A percentile compares a stretch with the other conserved stretches of the same genome.
Conservation (phyloP, 2,888 invertebrate species). For the Cylloceria caligata region DNA sequence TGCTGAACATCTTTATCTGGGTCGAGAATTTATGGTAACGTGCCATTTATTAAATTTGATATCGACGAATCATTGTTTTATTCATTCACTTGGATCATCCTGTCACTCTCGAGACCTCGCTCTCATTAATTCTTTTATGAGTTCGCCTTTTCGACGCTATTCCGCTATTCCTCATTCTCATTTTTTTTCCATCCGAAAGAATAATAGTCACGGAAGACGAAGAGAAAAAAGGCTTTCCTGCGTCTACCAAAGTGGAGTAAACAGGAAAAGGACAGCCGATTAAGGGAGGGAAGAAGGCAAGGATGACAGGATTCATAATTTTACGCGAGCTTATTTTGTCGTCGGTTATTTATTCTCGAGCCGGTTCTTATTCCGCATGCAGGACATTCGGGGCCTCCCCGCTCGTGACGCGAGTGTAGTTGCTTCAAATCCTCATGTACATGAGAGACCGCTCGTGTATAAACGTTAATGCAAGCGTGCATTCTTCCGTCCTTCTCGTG, state of each 20-base stretch:
- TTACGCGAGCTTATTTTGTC: conserved; percentile 81
- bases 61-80: background rate
- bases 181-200: conserved; percentile 14
- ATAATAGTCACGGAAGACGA: conserved; percentile 52
- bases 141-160: conserved; percentile 18
- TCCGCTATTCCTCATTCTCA: conserved; percentile 7
- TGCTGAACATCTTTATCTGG: too few relatives aligned
- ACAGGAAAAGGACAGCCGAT: conserved; percentile 23
- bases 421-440: conserved; percentile 14
- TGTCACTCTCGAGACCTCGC: background rate
- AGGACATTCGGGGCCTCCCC: conserved; percentile 59
- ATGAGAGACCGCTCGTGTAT: conserved; percentile 23
- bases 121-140: conserved; percentile 13
- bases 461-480: conserved; percentile 36
- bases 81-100: conserved; percentile 38
- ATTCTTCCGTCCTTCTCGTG: conserved; percentile 13
- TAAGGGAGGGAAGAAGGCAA: conserved; percentile 69
- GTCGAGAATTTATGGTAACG: too few relatives aligned
- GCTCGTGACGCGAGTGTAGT: conserved; percentile 20
- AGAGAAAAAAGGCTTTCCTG: conserved; percentile 67
- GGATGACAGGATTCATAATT: conserved; percentile 81
- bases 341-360: conserved; percentile 79
- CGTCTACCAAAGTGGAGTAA: conserved; percentile 17
- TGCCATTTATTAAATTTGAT: too few relatives aligned
- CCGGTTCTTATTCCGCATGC: conserved; percentile 79